Evolutionary conservation across 2,797 vertebrate genomes (phyloP).

Genomic region (Hippopotamyrus pictus): DNA sequence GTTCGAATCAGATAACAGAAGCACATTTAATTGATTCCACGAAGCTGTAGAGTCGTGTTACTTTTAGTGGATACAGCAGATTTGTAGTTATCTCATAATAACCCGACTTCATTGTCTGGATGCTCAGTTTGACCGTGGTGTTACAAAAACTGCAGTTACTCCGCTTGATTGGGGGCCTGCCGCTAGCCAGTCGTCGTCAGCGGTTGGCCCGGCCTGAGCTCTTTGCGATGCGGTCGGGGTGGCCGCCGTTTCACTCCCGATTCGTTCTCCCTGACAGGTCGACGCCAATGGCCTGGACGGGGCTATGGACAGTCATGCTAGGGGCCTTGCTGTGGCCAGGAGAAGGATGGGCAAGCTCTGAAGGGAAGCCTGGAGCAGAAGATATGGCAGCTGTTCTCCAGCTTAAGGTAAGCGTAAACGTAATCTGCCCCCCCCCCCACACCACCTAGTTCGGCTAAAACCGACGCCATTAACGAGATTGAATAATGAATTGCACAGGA

Average conservation of each 20-base stretch:
- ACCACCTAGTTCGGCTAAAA: too few species aligned
- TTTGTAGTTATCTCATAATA: background rate
- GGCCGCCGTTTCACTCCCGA: constrained; percentile 28
- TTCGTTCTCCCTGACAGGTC: constrained; percentile 53
- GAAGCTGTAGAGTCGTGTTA: background rate
- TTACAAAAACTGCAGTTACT: constrained; percentile 20
- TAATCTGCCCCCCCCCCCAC: background rate
- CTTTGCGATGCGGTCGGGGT: too few species aligned
- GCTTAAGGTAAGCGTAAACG: constrained; percentile 59
- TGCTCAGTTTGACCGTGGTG: background rate
- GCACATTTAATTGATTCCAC: background rate
- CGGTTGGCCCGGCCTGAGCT: background rate
- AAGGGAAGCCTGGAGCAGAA: constrained; percentile 44
- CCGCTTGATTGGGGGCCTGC: background rate
- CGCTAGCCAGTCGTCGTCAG: background rate
- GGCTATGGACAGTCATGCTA: constrained; percentile 71
- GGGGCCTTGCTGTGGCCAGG: constrained; percentile 57
- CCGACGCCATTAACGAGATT: background rate
- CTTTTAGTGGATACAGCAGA: background rate
- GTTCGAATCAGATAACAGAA: background rate
- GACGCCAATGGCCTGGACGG: constrained; percentile 69
- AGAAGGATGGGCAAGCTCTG: constrained; percentile 59
- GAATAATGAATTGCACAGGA: background rate
- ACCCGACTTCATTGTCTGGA: background rate
- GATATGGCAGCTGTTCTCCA: constrained; percentile 40